A percentile compares a stretch with the other conserved stretches of the same genome.
Conservation (phyloP, 2,797 vertebrate species). For the Tarsius wallacei region DNA sequence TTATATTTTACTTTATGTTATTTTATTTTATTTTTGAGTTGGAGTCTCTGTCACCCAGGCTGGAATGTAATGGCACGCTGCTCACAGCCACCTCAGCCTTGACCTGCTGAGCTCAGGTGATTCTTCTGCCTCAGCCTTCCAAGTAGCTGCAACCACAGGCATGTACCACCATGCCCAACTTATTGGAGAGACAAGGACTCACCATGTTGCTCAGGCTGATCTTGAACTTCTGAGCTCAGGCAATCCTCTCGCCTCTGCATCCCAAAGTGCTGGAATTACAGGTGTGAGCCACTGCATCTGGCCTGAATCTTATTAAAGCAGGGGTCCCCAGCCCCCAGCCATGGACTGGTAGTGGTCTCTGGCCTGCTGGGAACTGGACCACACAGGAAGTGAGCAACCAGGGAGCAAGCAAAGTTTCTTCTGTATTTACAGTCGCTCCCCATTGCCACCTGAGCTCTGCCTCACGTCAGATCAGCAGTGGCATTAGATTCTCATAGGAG, state of each 20-base stretch:
- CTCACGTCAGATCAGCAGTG: too few species aligned
- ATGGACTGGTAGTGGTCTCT: too few species aligned
- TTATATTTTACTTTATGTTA: too few species aligned
- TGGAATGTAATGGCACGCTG: background rate
- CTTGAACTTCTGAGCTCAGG: background rate
- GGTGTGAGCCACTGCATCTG: background rate
- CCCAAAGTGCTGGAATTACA: background rate
- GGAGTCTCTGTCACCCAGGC: too few species aligned
- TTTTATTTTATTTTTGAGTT: too few species aligned
- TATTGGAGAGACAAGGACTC: background rate
- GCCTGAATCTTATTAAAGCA: background rate
- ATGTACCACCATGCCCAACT: background rate
- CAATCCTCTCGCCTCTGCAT: background rate
- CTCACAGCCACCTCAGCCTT: background rate
- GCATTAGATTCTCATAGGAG: too few species aligned
- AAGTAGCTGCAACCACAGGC: background rate
- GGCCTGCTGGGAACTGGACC: too few species aligned
- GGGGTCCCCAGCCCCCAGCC: too few species aligned
- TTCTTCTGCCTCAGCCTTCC: background rate
- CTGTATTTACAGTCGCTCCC: too few species aligned
- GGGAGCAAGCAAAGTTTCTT: too few species aligned
- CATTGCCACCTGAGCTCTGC: too few species aligned
- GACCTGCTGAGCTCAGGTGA: background rate
- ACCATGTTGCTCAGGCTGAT: background rate
- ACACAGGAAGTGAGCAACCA: too few species aligned